Evolutionary conservation across 2,113 vertebrate species (phyloP).

Genomic region (Sceloporus undulatus): DNA sequence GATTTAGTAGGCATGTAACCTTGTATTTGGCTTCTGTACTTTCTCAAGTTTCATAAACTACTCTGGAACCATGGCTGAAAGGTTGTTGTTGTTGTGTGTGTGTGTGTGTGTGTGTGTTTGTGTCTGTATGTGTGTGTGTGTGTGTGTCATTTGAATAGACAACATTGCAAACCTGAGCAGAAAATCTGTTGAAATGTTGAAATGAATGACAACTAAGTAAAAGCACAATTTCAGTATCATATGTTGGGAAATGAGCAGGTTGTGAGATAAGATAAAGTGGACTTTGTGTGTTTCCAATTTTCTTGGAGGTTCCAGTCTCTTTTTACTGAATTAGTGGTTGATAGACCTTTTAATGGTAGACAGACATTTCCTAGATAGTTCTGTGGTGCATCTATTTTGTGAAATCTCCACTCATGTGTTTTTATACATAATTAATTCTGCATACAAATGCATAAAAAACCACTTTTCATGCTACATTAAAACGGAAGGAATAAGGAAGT

Average conservation of each 20-base stretch:
- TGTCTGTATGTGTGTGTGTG: too few relatives aligned
- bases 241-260: background rate
- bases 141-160: too few relatives aligned
- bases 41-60: background rate
- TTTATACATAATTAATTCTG: conserved; percentile 65
- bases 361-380: background rate
- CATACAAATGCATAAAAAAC: conserved; percentile 49
- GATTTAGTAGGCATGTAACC: background rate
- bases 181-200: background rate
- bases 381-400: conserved; percentile 34
- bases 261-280: background rate
- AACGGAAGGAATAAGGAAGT: conserved; percentile 62
- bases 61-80: background rate
- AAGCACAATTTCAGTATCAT: too few relatives aligned
- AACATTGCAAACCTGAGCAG: too few relatives aligned
- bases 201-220: background rate
- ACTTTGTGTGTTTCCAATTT: background rate
- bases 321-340: background rate
- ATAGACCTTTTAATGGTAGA: background rate
- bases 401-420: conserved; percentile 41
- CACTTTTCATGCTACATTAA: conserved; percentile 58
- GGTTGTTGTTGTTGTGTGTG: too few relatives aligned
- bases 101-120: too few relatives aligned
- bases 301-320: background rate
- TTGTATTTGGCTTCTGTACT: background rate